phyloP scores from a whole-genome alignment of 2,888 invertebrate genomes.

The Mythimna impura region DNA sequence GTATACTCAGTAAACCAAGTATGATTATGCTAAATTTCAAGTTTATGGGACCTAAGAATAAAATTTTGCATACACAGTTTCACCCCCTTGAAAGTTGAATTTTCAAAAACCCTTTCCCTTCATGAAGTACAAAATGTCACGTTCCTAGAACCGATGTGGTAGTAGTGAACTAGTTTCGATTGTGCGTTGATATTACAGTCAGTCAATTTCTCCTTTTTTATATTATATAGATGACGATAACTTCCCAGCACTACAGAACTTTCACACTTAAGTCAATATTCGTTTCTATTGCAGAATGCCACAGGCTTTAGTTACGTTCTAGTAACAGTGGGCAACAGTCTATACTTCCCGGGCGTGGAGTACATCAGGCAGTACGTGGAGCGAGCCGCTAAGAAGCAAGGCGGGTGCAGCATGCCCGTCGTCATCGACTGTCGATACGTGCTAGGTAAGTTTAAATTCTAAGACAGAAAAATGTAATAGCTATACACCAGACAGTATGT shows the following conservation, averaged over 20 bases:
- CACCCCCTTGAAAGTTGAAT: too few species aligned
- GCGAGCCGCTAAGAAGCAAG: conserved; percentile 93
- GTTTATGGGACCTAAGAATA: too few species aligned
- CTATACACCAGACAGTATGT: conserved; percentile 94
- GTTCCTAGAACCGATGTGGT: too few species aligned
- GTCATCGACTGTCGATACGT: conserved; percentile 95
- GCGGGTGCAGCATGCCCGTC: conserved; percentile 93
- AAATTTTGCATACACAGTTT: too few species aligned
- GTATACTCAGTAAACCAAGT: too few species aligned
- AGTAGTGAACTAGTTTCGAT: too few species aligned
- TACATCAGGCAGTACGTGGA: conserved; percentile 95
- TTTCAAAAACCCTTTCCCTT: too few species aligned
- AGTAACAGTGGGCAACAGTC: conserved; percentile 94
- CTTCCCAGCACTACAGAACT: neutral
- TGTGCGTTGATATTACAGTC: too few species aligned
- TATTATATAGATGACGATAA: neutral
- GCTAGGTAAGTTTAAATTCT: conserved; percentile 85
- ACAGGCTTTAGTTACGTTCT: conserved; percentile 93
- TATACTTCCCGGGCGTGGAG: conserved; percentile 96
- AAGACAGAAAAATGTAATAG: too few species aligned
- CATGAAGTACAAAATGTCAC: too few species aligned
- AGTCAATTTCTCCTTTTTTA: too few species aligned
- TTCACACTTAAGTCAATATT: neutral
- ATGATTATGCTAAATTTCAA: too few species aligned
- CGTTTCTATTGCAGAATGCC: conserved; percentile 88